Conservation (phyloP, 2,888 invertebrate species). For the Drosophila kuntzei region DNA sequence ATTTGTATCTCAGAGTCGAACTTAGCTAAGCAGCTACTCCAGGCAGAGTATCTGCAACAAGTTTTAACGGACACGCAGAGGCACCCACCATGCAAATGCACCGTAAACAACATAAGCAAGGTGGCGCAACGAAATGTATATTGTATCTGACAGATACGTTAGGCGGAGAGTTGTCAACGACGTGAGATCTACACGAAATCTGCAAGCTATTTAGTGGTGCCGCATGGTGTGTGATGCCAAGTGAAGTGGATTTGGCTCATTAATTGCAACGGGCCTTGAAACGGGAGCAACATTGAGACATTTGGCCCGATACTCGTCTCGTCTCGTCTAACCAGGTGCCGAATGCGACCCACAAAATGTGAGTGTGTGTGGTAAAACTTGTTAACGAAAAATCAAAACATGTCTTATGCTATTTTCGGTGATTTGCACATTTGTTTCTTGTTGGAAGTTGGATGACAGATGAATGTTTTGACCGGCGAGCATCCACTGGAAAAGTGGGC, state of each 20-base stretch:
- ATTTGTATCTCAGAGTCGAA: slow-evolving; percentile 3
- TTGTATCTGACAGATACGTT: slow-evolving; percentile 56
- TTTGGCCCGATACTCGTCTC: background rate
- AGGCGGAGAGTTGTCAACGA: slow-evolving; percentile 41
- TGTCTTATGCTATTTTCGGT: slow-evolving; percentile 64
- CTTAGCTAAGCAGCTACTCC: background rate
- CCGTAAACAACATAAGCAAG: slow-evolving; percentile 54
- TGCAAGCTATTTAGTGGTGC: slow-evolving; percentile 24
- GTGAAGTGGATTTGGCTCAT: slow-evolving; percentile 50
- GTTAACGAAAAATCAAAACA: slow-evolving; percentile 44
- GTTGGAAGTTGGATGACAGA: slow-evolving; percentile 22
- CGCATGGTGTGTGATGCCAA: slow-evolving; percentile 9
- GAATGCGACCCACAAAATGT: slow-evolving; percentile 29
- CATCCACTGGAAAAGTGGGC: slow-evolving; percentile 65
- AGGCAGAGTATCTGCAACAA: slow-evolving; percentile 29
- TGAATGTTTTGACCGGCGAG: slow-evolving; percentile 10
- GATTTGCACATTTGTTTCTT: slow-evolving; percentile 69
- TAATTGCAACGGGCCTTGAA: slow-evolving; percentile 69
- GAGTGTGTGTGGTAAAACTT: slow-evolving; percentile 2
- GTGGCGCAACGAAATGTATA: slow-evolving; percentile 55
- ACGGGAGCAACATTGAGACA: slow-evolving; percentile 56
- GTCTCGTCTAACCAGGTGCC: slow-evolving; percentile 35
- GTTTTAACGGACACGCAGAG: slow-evolving; percentile 27
- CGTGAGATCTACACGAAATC: slow-evolving; percentile 27
- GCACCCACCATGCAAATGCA: slow-evolving; percentile 58